These are phyloP conservation scores for Euwallacea fornicatus DNA, from an alignment of 1,140 invertebrate species.

Conservation along the genomic window DNA sequence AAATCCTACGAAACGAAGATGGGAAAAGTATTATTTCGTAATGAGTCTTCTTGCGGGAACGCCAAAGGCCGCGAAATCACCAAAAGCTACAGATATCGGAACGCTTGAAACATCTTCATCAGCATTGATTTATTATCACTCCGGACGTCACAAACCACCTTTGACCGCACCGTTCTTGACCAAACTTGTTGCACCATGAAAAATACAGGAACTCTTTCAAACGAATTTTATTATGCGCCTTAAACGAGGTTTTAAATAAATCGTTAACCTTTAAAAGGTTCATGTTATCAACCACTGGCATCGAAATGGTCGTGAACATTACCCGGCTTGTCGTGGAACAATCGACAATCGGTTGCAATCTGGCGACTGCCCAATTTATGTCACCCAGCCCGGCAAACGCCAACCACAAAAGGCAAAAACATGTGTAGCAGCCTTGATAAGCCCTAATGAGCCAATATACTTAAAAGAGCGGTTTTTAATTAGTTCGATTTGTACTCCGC, in stretches of 20 bases:
- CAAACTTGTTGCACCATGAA: too few relatives aligned
- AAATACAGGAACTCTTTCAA: too few relatives aligned
- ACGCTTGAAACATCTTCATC: too few relatives aligned
- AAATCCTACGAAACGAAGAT: too few relatives aligned
- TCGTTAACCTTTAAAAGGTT: conserved; percentile 9
- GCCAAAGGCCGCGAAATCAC: too few relatives aligned
- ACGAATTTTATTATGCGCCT: too few relatives aligned
- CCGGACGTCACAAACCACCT: too few relatives aligned
- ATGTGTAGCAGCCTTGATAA: conserved; percentile 25
- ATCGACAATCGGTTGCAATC: conserved; percentile 10
- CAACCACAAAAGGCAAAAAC: conserved; percentile 32
- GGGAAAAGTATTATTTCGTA: too few relatives aligned
- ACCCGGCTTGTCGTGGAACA: conserved; percentile 9
- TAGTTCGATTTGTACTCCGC: conserved; percentile 18
- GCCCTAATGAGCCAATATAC: conserved; percentile 34
- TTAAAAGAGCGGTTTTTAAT: conserved; percentile 32
- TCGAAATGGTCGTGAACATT: conserved; percentile 30
- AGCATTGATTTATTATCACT: too few relatives aligned
- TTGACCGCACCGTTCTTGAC: too few relatives aligned
- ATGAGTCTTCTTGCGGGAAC: too few relatives aligned
- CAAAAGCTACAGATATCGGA: too few relatives aligned
- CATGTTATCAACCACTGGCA: conserved; percentile 15
- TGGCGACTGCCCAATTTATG: conserved; percentile 27
- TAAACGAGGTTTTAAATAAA: conserved; percentile 4
- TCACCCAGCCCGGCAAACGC: conserved; percentile 15